Conservation (phyloP, 35 echinoderm and acorn worm genomes). For the Strongylocentrotus purpuratus region DNA sequence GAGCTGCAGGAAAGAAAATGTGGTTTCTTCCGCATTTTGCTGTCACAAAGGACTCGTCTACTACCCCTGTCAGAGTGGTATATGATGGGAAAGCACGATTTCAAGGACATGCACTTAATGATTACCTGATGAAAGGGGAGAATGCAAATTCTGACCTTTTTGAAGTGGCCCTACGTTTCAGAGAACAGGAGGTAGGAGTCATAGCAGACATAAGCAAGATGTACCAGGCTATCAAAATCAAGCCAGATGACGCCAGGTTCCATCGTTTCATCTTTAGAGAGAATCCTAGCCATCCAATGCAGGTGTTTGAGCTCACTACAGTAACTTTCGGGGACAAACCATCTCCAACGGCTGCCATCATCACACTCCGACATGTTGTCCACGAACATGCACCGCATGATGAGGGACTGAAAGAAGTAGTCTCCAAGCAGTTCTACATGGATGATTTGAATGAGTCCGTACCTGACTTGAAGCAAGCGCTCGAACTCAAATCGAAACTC, state of each 20-base stretch:
- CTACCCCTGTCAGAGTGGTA: neutral
- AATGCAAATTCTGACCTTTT: constrained; percentile 14
- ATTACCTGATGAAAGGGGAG: constrained; percentile 9
- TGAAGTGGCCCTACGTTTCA: constrained; percentile 7
- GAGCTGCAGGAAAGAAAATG: constrained; percentile 69
- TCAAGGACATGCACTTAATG: constrained; percentile 1
- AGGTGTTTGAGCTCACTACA: constrained; percentile 33
- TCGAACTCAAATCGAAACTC: constrained; percentile 15
- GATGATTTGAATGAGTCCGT: constrained; percentile 43
- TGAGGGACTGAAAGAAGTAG: constrained; percentile 42
- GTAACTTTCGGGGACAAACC: constrained; percentile 30
- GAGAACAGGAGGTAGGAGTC: constrained; percentile 19
- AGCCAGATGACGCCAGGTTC: constrained; percentile 44
- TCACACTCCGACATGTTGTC: constrained; percentile 48
- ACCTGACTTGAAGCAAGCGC: constrained; percentile 7
- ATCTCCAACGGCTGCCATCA: constrained; percentile 33
- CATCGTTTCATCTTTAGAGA: neutral
- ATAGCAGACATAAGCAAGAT: constrained; percentile 18
- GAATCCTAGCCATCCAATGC: constrained; percentile 29
- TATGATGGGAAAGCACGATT: constrained; percentile 26
- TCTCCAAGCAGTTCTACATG: neutral
- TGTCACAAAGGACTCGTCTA: constrained; percentile 60
- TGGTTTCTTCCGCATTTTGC: constrained; percentile 86
- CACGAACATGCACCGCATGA: constrained; percentile 38
- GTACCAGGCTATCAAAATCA: constrained; percentile 29